phyloP scores from a whole-genome alignment of 2,113 vertebrate genomes.

The Centropristis striata region DNA sequence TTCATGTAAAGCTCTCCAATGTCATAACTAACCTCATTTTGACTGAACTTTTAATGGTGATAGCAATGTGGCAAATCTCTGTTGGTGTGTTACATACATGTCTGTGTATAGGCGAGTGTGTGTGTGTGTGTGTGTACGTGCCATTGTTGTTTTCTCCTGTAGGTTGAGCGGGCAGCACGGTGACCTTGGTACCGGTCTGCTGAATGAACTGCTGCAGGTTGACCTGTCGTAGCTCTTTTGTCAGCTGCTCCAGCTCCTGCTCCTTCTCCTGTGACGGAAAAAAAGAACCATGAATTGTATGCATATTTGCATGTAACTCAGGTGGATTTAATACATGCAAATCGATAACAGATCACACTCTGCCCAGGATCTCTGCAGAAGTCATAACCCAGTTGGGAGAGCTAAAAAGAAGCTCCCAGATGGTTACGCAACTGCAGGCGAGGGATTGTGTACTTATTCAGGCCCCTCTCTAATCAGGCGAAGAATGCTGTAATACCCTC shows the following conservation, averaged over 20 bases:
- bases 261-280: slow-evolving; percentile 90
- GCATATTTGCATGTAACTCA: background rate
- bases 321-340: slow-evolving; percentile 9
- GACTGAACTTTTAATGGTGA: background rate
- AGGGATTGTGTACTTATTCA: slow-evolving; percentile 62
- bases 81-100: slow-evolving; percentile 1
- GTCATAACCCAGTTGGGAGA: slow-evolving; percentile 31
- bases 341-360: slow-evolving; percentile 3
- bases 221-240: slow-evolving; percentile 96
- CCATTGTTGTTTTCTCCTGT: slow-evolving; percentile 85
- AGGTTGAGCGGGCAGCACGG: slow-evolving; percentile 92
- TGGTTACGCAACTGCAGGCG: slow-evolving; percentile 60
- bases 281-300: background rate
- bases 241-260: slow-evolving; percentile 95
- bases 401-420: slow-evolving; percentile 34
- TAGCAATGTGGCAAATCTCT: background rate
- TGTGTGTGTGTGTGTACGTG: slow-evolving; percentile 52
- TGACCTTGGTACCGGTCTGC: slow-evolving; percentile 96
- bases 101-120: background rate
- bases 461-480: slow-evolving; percentile 66
- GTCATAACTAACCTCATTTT: no score
- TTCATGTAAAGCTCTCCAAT: background rate
- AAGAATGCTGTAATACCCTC: slow-evolving; percentile 71
- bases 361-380: slow-evolving; percentile 25
- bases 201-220: slow-evolving; percentile 98